Evolutionary conservation across 2,888 invertebrate species (phyloP).

Genomic region (Eilema depressum): DNA sequence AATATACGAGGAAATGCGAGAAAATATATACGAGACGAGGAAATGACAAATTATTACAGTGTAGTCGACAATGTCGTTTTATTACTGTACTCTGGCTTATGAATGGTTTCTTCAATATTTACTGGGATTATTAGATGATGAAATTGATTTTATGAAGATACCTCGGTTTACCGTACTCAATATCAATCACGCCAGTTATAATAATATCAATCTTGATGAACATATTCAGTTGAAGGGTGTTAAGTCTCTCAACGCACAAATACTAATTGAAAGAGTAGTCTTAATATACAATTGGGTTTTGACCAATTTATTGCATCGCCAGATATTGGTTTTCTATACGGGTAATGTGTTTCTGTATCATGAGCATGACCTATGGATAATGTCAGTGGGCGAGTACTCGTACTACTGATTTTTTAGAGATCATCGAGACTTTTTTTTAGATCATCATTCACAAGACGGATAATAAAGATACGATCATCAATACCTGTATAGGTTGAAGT

Average conservation of each 20-base stretch:
- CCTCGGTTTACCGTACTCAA: neutral
- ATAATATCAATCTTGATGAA: neutral
- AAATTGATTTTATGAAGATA: conserved; percentile 4
- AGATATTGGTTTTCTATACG: no score
- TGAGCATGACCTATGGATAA: neutral
- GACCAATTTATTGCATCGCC: neutral
- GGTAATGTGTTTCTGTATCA: neutral
- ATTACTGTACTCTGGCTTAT: conserved; percentile 28
- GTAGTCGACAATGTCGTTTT: conserved; percentile 34
- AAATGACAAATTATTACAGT: conserved; percentile 51
- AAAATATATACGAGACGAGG: conserved; percentile 37
- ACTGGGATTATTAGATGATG: neutral
- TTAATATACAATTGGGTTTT: neutral
- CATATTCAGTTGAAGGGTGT: neutral
- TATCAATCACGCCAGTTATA: neutral
- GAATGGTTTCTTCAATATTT: conserved; percentile 15
- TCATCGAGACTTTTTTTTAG: no score
- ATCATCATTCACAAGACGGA: neutral
- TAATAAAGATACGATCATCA: conserved; percentile 4
- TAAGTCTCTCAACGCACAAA: neutral
- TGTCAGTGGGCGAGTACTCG: neutral
- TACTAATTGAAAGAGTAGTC: neutral
- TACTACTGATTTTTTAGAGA: neutral
- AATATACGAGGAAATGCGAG: conserved; percentile 47
- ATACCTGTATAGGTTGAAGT: neutral